Conservation (phyloP, 2,888 invertebrate species). For the Colostygia pectinataria region DNA sequence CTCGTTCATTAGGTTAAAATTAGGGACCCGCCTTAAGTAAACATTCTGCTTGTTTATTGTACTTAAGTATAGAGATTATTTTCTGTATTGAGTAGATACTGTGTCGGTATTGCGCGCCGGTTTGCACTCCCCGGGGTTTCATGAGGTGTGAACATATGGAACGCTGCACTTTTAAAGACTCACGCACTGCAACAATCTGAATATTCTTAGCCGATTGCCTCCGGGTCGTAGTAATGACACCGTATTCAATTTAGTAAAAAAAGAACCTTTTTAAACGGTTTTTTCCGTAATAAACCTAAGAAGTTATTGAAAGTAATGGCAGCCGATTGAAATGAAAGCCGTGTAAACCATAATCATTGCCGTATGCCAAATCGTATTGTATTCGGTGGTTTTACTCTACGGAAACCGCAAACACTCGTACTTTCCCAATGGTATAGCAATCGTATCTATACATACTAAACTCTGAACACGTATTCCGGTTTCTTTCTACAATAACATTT, state of each 20-base stretch:
- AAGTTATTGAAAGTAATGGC: conserved; percentile 13
- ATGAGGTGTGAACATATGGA: conserved; percentile 68
- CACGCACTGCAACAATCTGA: conserved; percentile 58
- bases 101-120: conserved; percentile 44
- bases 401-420: conserved; percentile 15
- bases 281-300: not conserved
- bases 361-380: conserved; percentile 13
- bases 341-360: conserved; percentile 12
- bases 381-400: conserved; percentile 12
- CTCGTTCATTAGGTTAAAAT: too few species aligned
- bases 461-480: conserved; percentile 10
- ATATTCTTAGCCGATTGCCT: conserved; percentile 37
- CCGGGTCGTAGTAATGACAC: conserved; percentile 14
- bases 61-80: not conserved
- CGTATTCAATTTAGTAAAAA: conserved; percentile 3
- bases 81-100: conserved; percentile 16
- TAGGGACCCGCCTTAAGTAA: too few species aligned
- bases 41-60: not conserved
- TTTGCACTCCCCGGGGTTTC: conserved; percentile 65
- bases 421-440: conserved; percentile 9
- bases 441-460: conserved; percentile 10
- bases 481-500: conserved; percentile 20
- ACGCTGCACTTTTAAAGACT: conserved; percentile 56
- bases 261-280: conserved; percentile 3
- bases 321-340: conserved; percentile 13